Conservation (phyloP, 2,113 vertebrate species). For the Neogale vison region DNA sequence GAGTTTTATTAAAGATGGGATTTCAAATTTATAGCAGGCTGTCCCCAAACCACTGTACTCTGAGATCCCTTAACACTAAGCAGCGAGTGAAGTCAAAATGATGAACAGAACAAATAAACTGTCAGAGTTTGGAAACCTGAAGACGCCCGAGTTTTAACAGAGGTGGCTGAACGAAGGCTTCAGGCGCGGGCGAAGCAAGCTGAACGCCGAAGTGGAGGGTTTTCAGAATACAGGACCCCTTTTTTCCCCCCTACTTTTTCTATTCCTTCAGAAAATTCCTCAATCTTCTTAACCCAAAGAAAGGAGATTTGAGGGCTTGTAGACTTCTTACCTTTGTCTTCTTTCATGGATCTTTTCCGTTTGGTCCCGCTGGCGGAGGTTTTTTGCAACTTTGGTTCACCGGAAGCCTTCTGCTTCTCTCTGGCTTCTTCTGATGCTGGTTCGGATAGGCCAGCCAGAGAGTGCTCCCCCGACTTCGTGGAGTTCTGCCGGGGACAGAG, state of each 20-base stretch:
- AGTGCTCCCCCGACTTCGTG: neutral
- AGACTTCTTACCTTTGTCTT: constrained; percentile 28
- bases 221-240: neutral
- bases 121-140: neutral
- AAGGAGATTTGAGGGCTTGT: neutral
- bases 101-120: neutral
- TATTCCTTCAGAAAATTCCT: neutral
- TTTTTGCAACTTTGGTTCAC: neutral
- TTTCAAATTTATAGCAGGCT: neutral
- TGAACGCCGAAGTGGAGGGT: neutral
- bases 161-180: neutral
- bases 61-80: neutral
- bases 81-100: neutral
- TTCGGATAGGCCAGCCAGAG: neutral
- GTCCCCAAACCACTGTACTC: neutral
- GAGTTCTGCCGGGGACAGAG: neutral
- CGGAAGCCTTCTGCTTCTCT: neutral
- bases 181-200: neutral
- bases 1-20: neutral
- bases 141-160: neutral
- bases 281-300: neutral
- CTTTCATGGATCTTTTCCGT: neutral
- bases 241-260: neutral
- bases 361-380: neutral
- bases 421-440: neutral